Base-by-base conservation (phyloP, 64 coral and sea anemone species). In the Porites australiensis region DNA sequence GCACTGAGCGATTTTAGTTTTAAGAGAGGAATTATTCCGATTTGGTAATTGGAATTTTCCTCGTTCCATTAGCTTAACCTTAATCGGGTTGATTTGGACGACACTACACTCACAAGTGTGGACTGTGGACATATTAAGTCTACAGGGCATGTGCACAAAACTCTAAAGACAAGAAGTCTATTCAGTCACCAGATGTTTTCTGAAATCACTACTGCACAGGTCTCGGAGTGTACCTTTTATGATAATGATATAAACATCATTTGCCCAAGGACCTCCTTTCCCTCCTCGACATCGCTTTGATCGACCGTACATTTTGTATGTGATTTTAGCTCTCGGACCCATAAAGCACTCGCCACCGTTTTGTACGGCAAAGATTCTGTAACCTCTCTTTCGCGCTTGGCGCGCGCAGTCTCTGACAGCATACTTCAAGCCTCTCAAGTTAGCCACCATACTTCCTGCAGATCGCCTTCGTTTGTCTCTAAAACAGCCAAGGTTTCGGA, bases 281-380 rank as follows among this genome's bases (percentile, higher is more conserved):
- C 91, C 82, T 54, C 75, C 72, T 57, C 82, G 81, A 46, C 91
- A 93, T 20, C 52, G 44, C 64, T 79, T 93, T 13, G 82, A 77
- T 23, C 59, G 58, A 65, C 91, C 91, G 60, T 93, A 93, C 57
- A 72, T 79, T 22, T 70, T 77, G 83, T 93, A 93, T 3, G 70
- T 75, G 47, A 82, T 71, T 46, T 91, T 70, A 4, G 82, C 83
- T n/a, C 82, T 86, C 13, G 82, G 70, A 66, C 91, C 83, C 75
- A 85, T 66, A 22, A 77, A 93, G 13, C 91, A 93, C 60, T 93
- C 53, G 16, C 83, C 83, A 44, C 91, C 73, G 60, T 93, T 75
- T 71, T 93, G 91, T 1, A 93, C 19, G 13, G 91, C 91, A 43
- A 93, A 93, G 44, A 87, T 19, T 59, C 70, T 77, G 91, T 87